Evolutionary conservation across 2,113 vertebrate genomes (phyloP).

Genomic region (Vireo altiloquus): DNA sequence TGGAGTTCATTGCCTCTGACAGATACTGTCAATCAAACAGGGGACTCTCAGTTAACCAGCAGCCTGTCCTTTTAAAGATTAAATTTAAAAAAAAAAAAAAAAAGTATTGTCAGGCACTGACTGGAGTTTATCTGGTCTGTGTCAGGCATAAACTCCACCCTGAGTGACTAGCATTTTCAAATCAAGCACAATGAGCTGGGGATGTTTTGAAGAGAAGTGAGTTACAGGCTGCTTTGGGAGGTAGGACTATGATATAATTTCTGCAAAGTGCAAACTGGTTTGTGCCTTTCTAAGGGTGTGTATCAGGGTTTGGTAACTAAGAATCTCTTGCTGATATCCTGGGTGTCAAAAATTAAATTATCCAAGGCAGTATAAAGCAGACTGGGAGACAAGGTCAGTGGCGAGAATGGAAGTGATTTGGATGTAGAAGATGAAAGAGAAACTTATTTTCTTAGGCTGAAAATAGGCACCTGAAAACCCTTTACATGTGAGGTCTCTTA

Average conservation of each 20-base stretch:
- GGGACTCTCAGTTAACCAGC: conserved; percentile 71
- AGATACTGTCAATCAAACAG: conserved; percentile 87
- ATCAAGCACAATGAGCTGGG: background rate
- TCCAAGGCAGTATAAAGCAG: background rate
- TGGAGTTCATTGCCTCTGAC: conserved; percentile 88
- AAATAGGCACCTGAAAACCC: background rate
- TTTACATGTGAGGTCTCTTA: background rate
- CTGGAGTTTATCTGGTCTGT: conserved; percentile 68
- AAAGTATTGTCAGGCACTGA: conserved; percentile 64
- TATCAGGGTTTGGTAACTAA: background rate
- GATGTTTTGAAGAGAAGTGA: background rate
- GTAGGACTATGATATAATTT: background rate
- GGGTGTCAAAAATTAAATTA: background rate
- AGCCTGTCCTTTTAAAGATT: conserved; percentile 73
- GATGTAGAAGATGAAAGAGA: background rate
- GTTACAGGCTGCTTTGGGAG: background rate
- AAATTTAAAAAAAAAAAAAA: conserved; percentile 27
- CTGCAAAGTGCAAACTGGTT: background rate
- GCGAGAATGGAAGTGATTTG: background rate
- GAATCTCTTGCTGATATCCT: background rate
- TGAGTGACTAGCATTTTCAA: background rate
- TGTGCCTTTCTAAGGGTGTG: background rate
- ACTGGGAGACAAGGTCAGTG: background rate
- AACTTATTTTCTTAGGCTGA: background rate
- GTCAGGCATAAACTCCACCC: conserved; percentile 41